Evolutionary conservation across 2,797 vertebrate species (phyloP).

Genomic region (Sarcoramphus papa): DNA sequence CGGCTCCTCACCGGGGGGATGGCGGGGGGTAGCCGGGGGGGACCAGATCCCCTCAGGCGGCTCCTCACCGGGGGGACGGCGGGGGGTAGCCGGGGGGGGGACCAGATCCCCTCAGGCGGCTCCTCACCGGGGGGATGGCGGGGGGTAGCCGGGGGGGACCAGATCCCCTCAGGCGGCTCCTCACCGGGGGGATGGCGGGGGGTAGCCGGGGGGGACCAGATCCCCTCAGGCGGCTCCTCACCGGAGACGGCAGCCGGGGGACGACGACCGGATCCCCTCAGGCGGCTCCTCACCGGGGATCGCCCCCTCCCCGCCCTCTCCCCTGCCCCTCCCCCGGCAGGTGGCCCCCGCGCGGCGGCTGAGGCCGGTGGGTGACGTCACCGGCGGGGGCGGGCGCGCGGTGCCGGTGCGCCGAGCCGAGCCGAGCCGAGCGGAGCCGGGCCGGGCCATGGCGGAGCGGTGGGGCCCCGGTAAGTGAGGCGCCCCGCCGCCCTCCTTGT

Average conservation of each 20-base stretch:
- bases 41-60: not conserved
- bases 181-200: too few relatives aligned
- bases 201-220: too few relatives aligned
- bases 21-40: not conserved
- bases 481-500: too few relatives aligned
- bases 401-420: not conserved
- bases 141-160: not conserved
- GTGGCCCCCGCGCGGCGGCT: not conserved
- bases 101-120: not conserved
- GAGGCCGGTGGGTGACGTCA: constrained; percentile 1
- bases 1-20: not conserved
- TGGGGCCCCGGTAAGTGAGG: not conserved
- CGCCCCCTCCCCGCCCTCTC: not conserved
- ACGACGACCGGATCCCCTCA: too few relatives aligned
- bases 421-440: not conserved
- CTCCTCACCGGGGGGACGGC: not conserved
- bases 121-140: not conserved
- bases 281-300: not conserved
- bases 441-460: not conserved
- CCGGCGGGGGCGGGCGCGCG: not conserved
- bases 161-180: not conserved
- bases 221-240: too few relatives aligned
- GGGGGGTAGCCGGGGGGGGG: not conserved
- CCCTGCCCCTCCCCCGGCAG: not conserved
- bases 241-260: too few relatives aligned